Conservation (phyloP, 2,888 invertebrate species). For the Mystacides longicornis region DNA sequence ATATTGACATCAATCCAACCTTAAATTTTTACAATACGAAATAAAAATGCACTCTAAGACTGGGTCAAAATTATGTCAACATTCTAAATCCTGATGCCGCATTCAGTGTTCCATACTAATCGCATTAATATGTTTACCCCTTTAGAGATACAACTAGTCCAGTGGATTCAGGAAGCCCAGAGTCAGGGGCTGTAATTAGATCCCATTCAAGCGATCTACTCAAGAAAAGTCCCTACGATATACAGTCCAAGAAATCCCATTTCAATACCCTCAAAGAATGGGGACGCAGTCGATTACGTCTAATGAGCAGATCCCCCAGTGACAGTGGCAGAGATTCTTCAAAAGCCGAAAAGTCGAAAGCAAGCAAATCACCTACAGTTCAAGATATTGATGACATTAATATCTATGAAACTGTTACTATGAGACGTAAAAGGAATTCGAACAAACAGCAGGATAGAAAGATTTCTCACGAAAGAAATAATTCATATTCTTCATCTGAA, state of each 20-base stretch:
- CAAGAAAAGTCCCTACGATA: slow-evolving; percentile 56
- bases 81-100: background rate
- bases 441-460: slow-evolving; percentile 52
- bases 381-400: slow-evolving; percentile 52
- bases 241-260: slow-evolving; percentile 48
- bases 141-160: slow-evolving; percentile 48
- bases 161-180: slow-evolving; percentile 47
- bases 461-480: slow-evolving; percentile 67
- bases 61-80: background rate
- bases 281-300: slow-evolving; percentile 70
- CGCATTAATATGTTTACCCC: slow-evolving; percentile 34
- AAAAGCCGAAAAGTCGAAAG: slow-evolving; percentile 40
- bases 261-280: slow-evolving; percentile 79
- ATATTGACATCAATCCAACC: background rate
- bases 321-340: slow-evolving; percentile 42
- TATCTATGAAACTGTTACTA: slow-evolving; percentile 59
- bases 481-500: slow-evolving; percentile 69
- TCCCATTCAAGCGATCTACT: slow-evolving; percentile 73
- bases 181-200: slow-evolving; percentile 50
- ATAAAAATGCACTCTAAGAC: background rate
- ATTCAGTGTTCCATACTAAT: slow-evolving; percentile 28
- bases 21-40: background rate
- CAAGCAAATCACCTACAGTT: slow-evolving; percentile 37
- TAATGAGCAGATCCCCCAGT: slow-evolving; percentile 60
- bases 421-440: slow-evolving; percentile 52